Conservation (phyloP, 2,888 invertebrate genomes). For the Diogma glabrata region DNA sequence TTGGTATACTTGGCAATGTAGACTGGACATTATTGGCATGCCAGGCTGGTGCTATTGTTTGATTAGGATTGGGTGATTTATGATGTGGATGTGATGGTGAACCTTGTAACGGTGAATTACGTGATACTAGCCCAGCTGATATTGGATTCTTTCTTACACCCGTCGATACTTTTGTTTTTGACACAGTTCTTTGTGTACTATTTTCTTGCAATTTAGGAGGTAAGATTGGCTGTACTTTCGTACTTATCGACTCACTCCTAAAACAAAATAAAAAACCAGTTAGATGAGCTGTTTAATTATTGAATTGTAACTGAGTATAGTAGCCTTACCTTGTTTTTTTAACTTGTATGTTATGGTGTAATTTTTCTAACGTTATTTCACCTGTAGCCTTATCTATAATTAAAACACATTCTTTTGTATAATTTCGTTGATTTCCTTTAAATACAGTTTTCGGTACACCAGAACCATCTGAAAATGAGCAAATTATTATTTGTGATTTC, state of each 20-base stretch:
- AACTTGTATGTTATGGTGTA: constrained; percentile 82
- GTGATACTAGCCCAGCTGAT: constrained; percentile 40
- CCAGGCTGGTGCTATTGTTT: constrained; percentile 39
- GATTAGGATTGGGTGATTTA: constrained; percentile 35
- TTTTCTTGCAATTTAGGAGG: constrained; percentile 31
- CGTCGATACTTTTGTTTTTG: constrained; percentile 47
- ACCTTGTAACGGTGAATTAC: constrained; percentile 47
- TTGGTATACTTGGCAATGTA: constrained; percentile 60
- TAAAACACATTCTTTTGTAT: constrained; percentile 81
- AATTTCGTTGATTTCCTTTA: constrained; percentile 86
- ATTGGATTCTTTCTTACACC: constrained; percentile 38
- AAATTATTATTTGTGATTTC: too few relatives aligned
- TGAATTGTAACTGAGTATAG: background rate
- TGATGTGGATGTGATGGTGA: constrained; percentile 39
- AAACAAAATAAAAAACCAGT: background rate
- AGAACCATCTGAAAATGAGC: constrained; percentile 57
- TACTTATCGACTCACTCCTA: constrained; percentile 32
- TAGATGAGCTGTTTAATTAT: background rate
- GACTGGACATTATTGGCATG: constrained; percentile 52
- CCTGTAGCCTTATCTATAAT: constrained; percentile 88
- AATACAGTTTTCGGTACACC: constrained; percentile 87
- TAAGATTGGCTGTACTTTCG: constrained; percentile 21
- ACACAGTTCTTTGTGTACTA: constrained; percentile 47
- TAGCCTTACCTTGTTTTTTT: constrained; percentile 70
- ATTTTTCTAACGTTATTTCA: constrained; percentile 84